Percentiles rank a stretch among this genome's conserved stretches.
phyloP scores from a whole-genome alignment of 2,888 invertebrate species.

The Hyles lineata region DNA sequence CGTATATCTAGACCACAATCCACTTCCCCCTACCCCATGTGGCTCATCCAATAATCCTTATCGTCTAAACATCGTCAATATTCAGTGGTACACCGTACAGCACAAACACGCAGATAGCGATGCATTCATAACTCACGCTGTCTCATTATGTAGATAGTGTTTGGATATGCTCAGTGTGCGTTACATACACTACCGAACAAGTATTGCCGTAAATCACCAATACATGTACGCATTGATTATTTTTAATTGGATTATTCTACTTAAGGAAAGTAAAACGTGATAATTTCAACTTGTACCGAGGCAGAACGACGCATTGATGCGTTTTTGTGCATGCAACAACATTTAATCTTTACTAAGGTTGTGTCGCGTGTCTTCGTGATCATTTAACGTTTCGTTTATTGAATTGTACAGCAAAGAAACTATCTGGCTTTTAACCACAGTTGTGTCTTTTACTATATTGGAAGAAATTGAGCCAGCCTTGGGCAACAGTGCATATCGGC shows the following conservation, averaged over 20 bases:
- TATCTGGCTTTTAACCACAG: not conserved
- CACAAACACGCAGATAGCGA: conserved; percentile 22
- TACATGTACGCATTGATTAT: not conserved
- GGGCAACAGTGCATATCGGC: not conserved
- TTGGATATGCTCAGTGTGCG: conserved; percentile 13
- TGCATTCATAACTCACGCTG: conserved; percentile 20
- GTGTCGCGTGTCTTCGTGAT: not conserved
- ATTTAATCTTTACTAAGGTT: not conserved
- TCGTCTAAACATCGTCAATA: conserved; percentile 23
- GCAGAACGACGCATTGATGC: not conserved
- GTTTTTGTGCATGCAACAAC: not conserved
- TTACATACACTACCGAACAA: conserved; percentile 7
- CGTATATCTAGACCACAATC: not conserved
- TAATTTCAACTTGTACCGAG: too few relatives aligned
- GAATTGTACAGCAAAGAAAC: not conserved
- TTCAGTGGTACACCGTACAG: conserved; percentile 1
- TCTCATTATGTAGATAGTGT: conserved; percentile 26
- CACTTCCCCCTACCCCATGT: not conserved
- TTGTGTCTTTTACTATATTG: not conserved
- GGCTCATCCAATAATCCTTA: conserved; percentile 5
- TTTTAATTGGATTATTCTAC: not conserved
- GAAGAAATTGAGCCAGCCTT: not conserved
- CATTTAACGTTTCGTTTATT: not conserved
- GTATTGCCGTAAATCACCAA: conserved; percentile 1
- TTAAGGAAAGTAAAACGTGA: not conserved